Base-by-base conservation (phyloP, 2,113 vertebrate species). In the Callorhinus ursinus region DNA sequence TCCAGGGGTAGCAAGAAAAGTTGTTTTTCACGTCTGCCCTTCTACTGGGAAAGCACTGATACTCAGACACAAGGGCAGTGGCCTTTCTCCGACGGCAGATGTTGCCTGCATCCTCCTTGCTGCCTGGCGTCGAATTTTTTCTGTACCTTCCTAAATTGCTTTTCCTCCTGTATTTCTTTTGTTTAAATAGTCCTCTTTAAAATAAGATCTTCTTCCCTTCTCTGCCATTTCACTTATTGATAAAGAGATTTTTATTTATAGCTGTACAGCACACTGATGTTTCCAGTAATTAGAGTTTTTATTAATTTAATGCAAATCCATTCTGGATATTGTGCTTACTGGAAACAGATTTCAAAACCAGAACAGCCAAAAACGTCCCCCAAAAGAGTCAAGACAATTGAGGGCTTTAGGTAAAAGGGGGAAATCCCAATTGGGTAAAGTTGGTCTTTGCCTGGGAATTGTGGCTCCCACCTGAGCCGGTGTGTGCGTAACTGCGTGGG, bases 301-400 rank as follows among this genome's bases (percentile, higher is more conserved):
- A 21, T 81, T 94, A 33, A 28, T 51, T 80, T 79, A 93, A 74
- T 65, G 82, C n/a, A 93, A 36, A 71, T 39, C 15, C 67, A 33
- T 63, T 88, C 61, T 96, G 69, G 39, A 59, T 65, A 51, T n/a
- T 76, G 15, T 77, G 24, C 85, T 80, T 81, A 57, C 19, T 61
- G 93, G 67, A 92, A 88, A 81, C 33, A 83, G 14, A 90, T 95
- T 49, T 85, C 89, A 69, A 88, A 90, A 82, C 74, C 69, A 36
- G 18, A 90, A 83, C 1, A 88, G 82, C 84, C 65, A 89, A 77
- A 92, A 96, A 82, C 36, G 81, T 22, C 57, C 81, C 53, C 65
- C 0, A 33, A 72, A 79, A 94, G 57, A 91, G 31, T 76, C 51
- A 81, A 59, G 93, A 77, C 36, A 63, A 31, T 91, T 84, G 55